Evolutionary conservation across 2,797 vertebrate species (phyloP).

Genomic region (Mycteria americana): DNA sequence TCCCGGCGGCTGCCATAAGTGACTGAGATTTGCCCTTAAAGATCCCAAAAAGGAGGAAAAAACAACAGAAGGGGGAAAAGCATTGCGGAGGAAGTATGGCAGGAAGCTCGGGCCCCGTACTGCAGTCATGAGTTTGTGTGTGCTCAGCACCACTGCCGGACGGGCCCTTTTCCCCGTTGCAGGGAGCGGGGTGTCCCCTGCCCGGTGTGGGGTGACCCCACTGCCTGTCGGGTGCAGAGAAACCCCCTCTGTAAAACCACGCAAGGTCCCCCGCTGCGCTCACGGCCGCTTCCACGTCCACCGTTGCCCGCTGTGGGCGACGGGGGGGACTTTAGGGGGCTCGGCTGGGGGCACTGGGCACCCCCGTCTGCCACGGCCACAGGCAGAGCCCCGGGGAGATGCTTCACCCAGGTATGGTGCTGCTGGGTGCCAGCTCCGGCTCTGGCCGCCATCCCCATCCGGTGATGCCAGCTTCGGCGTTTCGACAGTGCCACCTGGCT

Average conservation of each 20-base stretch:
- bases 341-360: background rate
- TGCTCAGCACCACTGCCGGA: background rate
- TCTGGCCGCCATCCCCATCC: background rate
- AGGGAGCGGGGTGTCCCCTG: background rate
- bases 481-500: slow-evolving; percentile 72
- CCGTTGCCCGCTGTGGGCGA: background rate
- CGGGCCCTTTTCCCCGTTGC: rapidly evolving
- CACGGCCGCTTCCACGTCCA: rapidly evolving
- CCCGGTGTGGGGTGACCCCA: background rate
- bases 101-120: background rate
- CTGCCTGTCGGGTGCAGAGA: background rate
- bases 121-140: background rate
- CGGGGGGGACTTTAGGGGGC: rapidly evolving
- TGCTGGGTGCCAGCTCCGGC: background rate
- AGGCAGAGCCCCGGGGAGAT: background rate
- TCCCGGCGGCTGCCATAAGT: rapidly evolving
- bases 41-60: background rate
- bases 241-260: background rate
- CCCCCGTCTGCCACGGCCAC: background rate
- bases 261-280: rapidly evolving
- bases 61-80: background rate
- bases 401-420: rapidly evolving
- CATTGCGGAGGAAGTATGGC: background rate
- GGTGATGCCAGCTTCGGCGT: background rate
- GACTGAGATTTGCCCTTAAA: background rate